A percentile compares a stretch with the other conserved stretches of the same genome.
Evolutionary conservation across 2,888 invertebrate genomes (phyloP).

Genomic region (Apodemia duryi): DNA sequence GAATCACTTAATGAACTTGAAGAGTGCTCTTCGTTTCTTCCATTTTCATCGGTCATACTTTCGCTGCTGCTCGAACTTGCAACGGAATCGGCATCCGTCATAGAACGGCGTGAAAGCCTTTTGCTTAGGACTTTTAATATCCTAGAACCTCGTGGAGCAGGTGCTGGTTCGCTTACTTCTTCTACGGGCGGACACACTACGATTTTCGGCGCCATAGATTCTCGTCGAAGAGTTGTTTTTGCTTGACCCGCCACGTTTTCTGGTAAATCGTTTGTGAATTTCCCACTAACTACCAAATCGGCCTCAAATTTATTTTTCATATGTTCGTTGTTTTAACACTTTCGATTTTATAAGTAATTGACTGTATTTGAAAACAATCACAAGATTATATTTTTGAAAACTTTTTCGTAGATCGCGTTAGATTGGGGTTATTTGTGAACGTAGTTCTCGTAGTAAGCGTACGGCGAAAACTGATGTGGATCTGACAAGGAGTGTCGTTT

Average conservation of each 20-base stretch:
- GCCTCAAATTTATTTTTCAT: conserved; percentile 65
- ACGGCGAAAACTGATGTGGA: conserved; percentile 53
- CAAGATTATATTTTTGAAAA: conserved; percentile 45
- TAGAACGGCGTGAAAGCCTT: conserved; percentile 78
- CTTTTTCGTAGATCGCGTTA: conserved; percentile 50
- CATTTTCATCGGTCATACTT: conserved; percentile 60
- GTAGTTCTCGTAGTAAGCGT: conserved; percentile 40
- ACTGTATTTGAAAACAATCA: conserved; percentile 30
- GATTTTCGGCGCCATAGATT: conserved; percentile 64
- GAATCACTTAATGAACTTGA: conserved; percentile 82
- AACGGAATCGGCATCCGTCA: conserved; percentile 54
- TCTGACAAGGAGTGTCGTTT: conserved; percentile 31
- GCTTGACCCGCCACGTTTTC: conserved; percentile 47
- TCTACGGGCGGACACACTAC: conserved; percentile 72
- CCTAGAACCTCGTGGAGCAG: conserved; percentile 79
- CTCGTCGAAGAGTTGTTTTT: conserved; percentile 47
- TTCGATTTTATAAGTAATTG: conserved; percentile 20
- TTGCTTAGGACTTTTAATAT: conserved; percentile 83
- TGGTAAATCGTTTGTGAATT: conserved; percentile 52
- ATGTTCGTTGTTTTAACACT: conserved; percentile 32
- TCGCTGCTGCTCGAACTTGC: conserved; percentile 71
- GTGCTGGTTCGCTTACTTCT: conserved; percentile 76
- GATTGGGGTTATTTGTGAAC: conserved; percentile 40
- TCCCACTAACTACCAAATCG: conserved; percentile 55
- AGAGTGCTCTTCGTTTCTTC: conserved; percentile 60